These are phyloP conservation scores for Capricornis sumatraensis DNA, from an alignment of 2,113 vertebrate genomes.

Conservation along the genomic window DNA sequence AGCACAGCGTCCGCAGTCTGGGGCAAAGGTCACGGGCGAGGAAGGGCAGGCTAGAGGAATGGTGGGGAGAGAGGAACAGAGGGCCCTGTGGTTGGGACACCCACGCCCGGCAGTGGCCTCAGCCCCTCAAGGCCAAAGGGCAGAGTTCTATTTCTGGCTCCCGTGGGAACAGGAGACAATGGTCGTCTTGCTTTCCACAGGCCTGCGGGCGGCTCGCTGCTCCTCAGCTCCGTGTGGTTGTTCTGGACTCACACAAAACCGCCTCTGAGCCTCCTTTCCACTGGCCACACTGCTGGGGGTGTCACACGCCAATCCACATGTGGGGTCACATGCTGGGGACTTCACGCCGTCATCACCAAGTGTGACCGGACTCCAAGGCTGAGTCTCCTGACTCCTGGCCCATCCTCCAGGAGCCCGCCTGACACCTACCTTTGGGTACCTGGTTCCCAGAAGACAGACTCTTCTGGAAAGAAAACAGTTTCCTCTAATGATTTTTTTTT, in stretches of 20 bases:
- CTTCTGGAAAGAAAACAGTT: not conserved
- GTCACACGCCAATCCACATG: not conserved
- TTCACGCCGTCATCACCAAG: not conserved
- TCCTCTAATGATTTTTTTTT: not conserved
- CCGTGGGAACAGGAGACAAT: not conserved
- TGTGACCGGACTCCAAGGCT: not conserved
- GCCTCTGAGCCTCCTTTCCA: not conserved
- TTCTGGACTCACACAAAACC: not conserved
- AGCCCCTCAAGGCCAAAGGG: conserved; percentile 41
- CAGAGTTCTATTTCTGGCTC: conserved; percentile 47
- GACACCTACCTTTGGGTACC: not conserved
- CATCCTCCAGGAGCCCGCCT: not conserved
- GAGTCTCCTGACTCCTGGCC: not conserved
- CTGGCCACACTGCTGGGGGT: not conserved
- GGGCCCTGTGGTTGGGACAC: conserved; percentile 16
- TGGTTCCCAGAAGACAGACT: not conserved
- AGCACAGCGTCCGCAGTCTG: not conserved
- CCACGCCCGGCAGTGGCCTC: not conserved
- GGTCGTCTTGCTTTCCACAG: not conserved
- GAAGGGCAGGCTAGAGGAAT: not conserved
- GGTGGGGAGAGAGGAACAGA: conserved; percentile 43
- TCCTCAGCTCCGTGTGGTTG: not conserved
- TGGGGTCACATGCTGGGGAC: not conserved
- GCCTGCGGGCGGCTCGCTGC: not conserved
- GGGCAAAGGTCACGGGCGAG: not conserved